Evolutionary conservation across 1,140 invertebrate species (phyloP).

Genomic region (Tribolium madens): DNA sequence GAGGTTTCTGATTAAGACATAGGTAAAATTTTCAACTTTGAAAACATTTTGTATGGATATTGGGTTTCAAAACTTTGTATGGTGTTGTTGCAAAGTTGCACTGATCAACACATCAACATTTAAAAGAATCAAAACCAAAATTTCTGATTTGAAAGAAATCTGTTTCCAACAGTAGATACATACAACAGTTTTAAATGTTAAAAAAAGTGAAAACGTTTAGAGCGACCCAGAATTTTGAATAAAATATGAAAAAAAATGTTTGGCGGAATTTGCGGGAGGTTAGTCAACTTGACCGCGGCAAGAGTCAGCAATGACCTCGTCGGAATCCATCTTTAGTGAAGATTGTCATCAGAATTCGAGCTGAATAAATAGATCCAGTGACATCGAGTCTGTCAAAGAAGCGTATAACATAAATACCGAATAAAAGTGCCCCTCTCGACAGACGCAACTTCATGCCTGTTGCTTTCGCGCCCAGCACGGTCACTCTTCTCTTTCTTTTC

Average conservation of each 20-base stretch:
- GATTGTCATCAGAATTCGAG: slow-evolving; percentile 38
- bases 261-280: slow-evolving; percentile 24
- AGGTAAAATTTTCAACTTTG: neutral
- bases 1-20: neutral
- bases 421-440: slow-evolving; percentile 32
- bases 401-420: slow-evolving; percentile 29
- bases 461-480: slow-evolving; percentile 38
- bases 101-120: too few relatives aligned
- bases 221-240: neutral
- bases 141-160: too few relatives aligned
- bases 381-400: slow-evolving; percentile 33
- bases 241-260: slow-evolving; percentile 20
- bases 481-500: slow-evolving; percentile 37
- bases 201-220: too few relatives aligned
- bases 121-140: too few relatives aligned
- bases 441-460: slow-evolving; percentile 38
- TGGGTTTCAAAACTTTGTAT: neutral
- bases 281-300: slow-evolving; percentile 22
- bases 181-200: too few relatives aligned
- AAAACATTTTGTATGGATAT: neutral
- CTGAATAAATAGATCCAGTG: slow-evolving; percentile 33
- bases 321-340: slow-evolving; percentile 37
- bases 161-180: too few relatives aligned
- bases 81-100: too few relatives aligned
- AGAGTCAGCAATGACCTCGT: slow-evolving; percentile 27